Evolutionary conservation across 2,797 vertebrate species (phyloP).

Genomic region (Sarcoramphus papa): DNA sequence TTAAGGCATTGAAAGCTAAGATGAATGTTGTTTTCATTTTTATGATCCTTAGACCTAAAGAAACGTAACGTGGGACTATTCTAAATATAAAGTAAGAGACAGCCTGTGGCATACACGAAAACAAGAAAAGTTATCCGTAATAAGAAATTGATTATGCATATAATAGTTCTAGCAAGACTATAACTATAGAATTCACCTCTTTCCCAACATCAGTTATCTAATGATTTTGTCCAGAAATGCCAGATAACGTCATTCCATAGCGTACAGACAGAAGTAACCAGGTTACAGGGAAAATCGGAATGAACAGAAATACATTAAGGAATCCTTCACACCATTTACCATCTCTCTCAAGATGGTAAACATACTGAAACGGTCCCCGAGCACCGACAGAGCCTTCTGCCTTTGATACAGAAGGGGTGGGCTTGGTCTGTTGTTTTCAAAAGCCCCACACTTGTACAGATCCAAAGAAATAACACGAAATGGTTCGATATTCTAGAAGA

Average conservation of each 20-base stretch:
- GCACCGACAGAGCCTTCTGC: not conserved
- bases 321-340: not conserved
- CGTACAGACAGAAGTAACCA: no score
- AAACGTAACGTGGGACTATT: no score
- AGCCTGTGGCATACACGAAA: not conserved
- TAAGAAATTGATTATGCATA: not conserved
- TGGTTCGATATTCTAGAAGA: not conserved
- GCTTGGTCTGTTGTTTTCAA: not conserved
- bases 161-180: not conserved
- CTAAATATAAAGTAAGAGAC: not conserved
- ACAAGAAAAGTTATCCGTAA: fast-evolving
- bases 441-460: no score
- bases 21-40: no score
- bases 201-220: not conserved
- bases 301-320: not conserved
- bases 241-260: not conserved
- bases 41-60: not conserved
- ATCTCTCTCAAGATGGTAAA: no score
- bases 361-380: fast-evolving
- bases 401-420: fast-evolving
- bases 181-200: not conserved
- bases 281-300: no score
- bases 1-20: not conserved
- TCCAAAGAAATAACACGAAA: not conserved
- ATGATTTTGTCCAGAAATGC: not conserved